Conservation (phyloP, 2,797 vertebrate species). For the Psittacula echo region DNA sequence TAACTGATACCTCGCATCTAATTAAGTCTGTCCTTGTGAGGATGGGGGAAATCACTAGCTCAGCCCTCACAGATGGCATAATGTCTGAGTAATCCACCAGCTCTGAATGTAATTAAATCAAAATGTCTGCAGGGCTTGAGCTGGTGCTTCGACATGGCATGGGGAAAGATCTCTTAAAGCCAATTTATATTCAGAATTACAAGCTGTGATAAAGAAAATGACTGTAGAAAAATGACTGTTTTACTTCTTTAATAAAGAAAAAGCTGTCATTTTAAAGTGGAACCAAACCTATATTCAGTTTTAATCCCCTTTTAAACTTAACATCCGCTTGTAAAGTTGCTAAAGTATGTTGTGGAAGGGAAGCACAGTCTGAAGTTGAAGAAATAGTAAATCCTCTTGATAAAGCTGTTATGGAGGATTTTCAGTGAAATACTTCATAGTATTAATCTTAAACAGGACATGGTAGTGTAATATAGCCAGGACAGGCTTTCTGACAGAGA, state of each 20-base stretch:
- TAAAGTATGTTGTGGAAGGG: conserved; percentile 2
- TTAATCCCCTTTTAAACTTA: conserved; percentile 64
- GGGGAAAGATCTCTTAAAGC: conserved; percentile 53
- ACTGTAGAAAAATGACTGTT: background rate
- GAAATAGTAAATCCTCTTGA: conserved; percentile 56
- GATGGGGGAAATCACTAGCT: background rate
- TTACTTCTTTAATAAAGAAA: background rate
- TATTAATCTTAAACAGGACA: background rate
- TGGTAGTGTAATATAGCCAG: background rate
- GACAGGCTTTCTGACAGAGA: background rate
- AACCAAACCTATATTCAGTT: conserved; percentile 33
- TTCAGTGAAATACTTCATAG: background rate
- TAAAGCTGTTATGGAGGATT: conserved; percentile 40
- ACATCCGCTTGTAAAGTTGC: conserved; percentile 54
- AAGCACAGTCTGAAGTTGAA: conserved; percentile 31
- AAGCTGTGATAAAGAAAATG: background rate
- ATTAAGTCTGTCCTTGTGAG: conserved; percentile 36
- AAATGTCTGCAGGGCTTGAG: conserved; percentile 45
- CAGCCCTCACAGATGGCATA: conserved; percentile 37
- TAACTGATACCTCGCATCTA: background rate
- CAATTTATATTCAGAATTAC: conserved; percentile 41
- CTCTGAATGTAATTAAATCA: conserved; percentile 64
- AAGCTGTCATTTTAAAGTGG: conserved; percentile 32
- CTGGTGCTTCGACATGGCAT: conserved; percentile 11
- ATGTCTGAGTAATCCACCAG: conserved; percentile 54